These are phyloP conservation scores for Prunella fulvescens DNA, from an alignment of 2,113 vertebrate species.

Conservation along the genomic window DNA sequence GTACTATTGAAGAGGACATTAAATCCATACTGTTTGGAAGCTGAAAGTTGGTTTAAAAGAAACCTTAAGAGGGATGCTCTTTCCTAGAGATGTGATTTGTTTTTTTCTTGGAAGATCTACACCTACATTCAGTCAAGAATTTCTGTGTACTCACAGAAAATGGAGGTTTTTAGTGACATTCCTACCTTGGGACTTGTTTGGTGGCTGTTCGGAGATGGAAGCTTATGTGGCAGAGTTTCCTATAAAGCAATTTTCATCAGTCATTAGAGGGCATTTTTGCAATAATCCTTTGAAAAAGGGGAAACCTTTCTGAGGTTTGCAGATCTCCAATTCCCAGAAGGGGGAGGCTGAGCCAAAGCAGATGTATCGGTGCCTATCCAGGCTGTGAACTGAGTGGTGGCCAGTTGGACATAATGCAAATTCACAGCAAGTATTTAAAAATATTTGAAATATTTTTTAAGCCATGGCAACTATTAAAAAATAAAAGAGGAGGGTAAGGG, in stretches of 20 bases:
- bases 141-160: neutral
- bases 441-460: neutral
- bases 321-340: neutral
- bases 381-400: neutral
- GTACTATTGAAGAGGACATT: neutral
- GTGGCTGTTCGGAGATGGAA: neutral
- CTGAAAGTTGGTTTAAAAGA: neutral
- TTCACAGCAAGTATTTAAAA: neutral
- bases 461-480: neutral
- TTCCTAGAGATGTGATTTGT: neutral
- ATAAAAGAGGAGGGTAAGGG: fast-evolving
- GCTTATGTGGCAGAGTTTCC: neutral
- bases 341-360: neutral
- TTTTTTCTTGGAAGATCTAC: neutral
- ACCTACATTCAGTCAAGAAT: neutral
- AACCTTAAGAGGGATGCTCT: neutral
- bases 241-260: neutral
- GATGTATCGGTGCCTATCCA: neutral
- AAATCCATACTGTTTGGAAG: neutral
- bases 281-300: neutral
- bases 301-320: neutral
- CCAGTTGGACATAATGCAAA: neutral
- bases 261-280: neutral
- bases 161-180: neutral
- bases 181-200: neutral